These are phyloP conservation scores for Falcaria lacertinaria DNA, from an alignment of 2,888 invertebrate species.

Conservation along the genomic window DNA sequence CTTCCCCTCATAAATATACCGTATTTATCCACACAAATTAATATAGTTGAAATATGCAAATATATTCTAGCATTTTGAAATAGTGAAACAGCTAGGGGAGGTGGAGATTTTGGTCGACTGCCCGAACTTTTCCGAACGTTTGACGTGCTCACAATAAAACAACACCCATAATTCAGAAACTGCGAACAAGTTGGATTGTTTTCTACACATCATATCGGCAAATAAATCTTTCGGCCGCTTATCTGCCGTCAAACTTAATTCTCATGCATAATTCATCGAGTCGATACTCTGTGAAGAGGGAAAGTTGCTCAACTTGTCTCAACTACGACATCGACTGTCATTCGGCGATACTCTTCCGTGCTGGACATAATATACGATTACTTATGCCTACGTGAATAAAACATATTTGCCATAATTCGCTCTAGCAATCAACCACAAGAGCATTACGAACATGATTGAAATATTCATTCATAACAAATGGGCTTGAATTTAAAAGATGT, in stretches of 20 bases:
- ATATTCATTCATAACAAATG: too few species aligned
- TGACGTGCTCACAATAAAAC: constrained; percentile 71
- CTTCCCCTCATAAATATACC: constrained; percentile 18
- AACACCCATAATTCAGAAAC: constrained; percentile 72
- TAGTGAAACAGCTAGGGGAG: background rate
- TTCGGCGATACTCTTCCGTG: constrained; percentile 26
- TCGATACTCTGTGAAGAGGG: constrained; percentile 60
- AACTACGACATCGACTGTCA: constrained; percentile 40
- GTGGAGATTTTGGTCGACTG: background rate
- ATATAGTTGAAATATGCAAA: background rate
- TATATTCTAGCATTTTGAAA: constrained; percentile 6
- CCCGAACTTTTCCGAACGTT: constrained; percentile 42
- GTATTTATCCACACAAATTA: background rate
- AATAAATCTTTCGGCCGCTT: constrained; percentile 76
- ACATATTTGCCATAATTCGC: too few species aligned
- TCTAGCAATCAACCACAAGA: too few species aligned
- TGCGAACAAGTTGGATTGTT: constrained; percentile 75
- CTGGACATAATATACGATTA: constrained; percentile 5
- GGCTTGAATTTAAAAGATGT: too few species aligned
- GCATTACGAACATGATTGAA: too few species aligned
- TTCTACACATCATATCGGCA: constrained; percentile 76
- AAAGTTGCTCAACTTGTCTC: constrained; percentile 52
- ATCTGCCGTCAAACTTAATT: constrained; percentile 78
- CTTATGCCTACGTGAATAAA: too few species aligned
- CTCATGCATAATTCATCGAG: constrained; percentile 76